Percentiles rank a stretch among this genome's conserved stretches.
These are phyloP conservation scores for Cotesia glomerata DNA, from an alignment of 1,140 invertebrate genomes.

Conservation along the genomic window DNA sequence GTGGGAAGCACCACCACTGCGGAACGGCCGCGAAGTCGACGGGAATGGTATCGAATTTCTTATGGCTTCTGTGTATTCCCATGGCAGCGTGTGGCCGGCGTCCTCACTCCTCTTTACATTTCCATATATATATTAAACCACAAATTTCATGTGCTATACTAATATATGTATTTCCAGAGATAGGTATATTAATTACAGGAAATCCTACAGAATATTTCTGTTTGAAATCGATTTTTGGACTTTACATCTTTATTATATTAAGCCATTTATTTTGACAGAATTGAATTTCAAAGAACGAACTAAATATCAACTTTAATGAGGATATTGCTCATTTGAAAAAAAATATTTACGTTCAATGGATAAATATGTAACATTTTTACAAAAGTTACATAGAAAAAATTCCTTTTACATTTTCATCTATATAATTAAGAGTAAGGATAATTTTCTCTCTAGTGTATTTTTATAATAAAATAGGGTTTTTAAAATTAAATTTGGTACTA, in stretches of 20 bases:
- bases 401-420: no score
- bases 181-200: constrained; percentile 59
- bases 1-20: constrained; percentile 62
- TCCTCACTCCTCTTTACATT: constrained; percentile 8
- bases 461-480: no score
- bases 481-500: no score
- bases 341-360: no score
- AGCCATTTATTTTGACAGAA: background rate
- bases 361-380: no score
- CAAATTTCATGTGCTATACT: background rate
- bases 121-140: background rate
- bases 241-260: background rate
- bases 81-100: constrained; percentile 38
- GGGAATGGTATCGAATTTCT: constrained; percentile 61
- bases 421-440: no score
- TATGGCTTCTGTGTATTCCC: constrained; percentile 64
- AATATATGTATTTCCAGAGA: constrained; percentile 4
- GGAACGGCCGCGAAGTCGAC: constrained; percentile 48
- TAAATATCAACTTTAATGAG: no score
- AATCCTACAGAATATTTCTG: constrained; percentile 50
- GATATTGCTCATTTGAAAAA: no score
- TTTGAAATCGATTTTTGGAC: background rate
- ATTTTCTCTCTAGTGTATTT: no score
- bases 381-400: no score
- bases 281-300: background rate